Conservation (phyloP, 2,113 vertebrate species). For the Oreocharis arfaki region DNA sequence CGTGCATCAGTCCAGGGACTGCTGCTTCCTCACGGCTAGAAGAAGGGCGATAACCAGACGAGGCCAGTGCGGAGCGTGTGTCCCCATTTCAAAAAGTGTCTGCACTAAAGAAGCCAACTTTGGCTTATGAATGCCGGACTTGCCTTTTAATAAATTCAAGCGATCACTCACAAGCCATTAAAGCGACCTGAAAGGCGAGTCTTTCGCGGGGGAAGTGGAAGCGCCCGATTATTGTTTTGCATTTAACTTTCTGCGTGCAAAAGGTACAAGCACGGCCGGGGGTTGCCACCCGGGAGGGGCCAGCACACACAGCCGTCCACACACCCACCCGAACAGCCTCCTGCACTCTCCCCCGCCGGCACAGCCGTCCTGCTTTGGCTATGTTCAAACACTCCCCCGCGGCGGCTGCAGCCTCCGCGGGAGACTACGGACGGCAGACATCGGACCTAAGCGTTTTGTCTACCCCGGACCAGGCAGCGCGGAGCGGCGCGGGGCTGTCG, state of each 20-base stretch:
- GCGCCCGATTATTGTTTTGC: background rate
- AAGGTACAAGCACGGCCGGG: background rate
- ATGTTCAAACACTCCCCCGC: no score
- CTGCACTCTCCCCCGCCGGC: background rate
- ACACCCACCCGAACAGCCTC: background rate
- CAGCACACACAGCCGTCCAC: background rate
- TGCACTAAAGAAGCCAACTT: conserved; percentile 56
- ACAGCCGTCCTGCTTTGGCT: background rate
- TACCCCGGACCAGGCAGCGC: conserved; percentile 63
- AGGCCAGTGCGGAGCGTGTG: conserved; percentile 25
- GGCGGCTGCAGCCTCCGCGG: background rate
- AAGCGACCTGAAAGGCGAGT: conserved; percentile 45
- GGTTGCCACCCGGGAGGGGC: background rate
- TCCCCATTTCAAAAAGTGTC: conserved; percentile 38
- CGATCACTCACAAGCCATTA: conserved; percentile 63
- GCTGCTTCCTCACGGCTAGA: conserved; percentile 25
- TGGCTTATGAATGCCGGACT: conserved; percentile 25
- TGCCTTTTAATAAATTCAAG: conserved; percentile 58
- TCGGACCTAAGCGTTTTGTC: background rate
- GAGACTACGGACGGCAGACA: background rate
- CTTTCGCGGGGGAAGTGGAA: background rate
- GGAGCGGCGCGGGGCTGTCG: conserved; percentile 55
- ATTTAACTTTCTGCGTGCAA: background rate
- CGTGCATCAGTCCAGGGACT: background rate
- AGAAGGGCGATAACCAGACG: background rate